These are phyloP conservation scores for Acanthornis magna DNA, from an alignment of 2,797 vertebrate species.

Conservation along the genomic window DNA sequence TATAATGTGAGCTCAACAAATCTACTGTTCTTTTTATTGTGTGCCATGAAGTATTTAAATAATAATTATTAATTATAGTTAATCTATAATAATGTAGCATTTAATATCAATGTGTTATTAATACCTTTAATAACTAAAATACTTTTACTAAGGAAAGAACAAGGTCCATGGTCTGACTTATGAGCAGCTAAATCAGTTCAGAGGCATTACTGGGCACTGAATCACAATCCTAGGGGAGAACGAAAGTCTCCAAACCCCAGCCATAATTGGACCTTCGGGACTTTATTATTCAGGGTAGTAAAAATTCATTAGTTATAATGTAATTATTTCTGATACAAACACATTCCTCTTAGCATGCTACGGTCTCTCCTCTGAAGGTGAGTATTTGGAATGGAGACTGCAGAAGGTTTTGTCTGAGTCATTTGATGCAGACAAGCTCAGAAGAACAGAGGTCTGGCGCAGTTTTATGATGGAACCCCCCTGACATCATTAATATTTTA, in stretches of 20 bases:
- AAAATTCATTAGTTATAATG: not conserved
- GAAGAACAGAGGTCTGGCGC: not conserved
- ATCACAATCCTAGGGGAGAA: not conserved
- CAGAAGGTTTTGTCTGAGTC: not conserved
- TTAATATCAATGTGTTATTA: not conserved
- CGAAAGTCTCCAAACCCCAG: not conserved
- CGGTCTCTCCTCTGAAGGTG: not conserved
- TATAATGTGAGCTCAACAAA: not conserved
- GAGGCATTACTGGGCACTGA: not conserved
- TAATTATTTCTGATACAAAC: not conserved
- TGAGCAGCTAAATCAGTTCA: not conserved
- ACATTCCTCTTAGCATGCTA: not conserved
- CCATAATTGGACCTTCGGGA: not conserved
- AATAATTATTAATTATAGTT: too few species aligned
- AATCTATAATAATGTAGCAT: not conserved
- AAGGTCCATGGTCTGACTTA: not conserved
- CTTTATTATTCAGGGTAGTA: not conserved
- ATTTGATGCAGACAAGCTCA: not conserved
- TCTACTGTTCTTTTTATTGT: not conserved
- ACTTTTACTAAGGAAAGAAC: not conserved
- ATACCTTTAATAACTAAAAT: not conserved
- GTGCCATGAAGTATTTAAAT: not conserved
- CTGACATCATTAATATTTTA: fast-evolving
- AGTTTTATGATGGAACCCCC: not conserved
- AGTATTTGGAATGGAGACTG: not conserved